Evolutionary conservation across 2,888 invertebrate species (phyloP), one percentile per base, ranked within the genome.

Genomic region (Zaprionus bogoriensis): DNA sequence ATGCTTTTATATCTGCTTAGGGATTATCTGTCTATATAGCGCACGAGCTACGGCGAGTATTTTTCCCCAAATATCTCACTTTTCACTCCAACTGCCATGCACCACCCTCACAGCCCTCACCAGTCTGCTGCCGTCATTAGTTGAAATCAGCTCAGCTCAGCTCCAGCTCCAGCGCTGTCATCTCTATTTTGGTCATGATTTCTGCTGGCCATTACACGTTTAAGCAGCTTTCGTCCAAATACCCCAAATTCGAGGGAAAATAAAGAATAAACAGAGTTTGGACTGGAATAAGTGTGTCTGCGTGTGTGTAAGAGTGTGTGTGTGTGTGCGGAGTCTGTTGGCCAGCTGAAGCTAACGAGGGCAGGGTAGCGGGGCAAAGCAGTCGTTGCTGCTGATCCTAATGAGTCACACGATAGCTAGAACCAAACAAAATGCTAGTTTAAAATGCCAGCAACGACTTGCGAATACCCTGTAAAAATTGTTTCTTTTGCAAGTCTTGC

Each of bases 131-230:
- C 22, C 53, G 53, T 63, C 68, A 72, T 74, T 72, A 64, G 74
- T 48, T 30, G 42, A 30, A 22, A 41, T 41, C 51, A 44, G 54
- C 42, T 61, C 19, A 41, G 39, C 54, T 12, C 6, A n/a, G 27
- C 20, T 39, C 14, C 4, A 7, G 38, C 12, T 39, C 22, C 38
- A 27, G 27, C 44, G 17, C 48, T 64, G 82, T 82, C 82, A 67
- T 67, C 76, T 82, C 62, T 65, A 78, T 82, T 78, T 79, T 59
- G 67, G 80, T 73, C 77, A 73, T 80, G 80, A 69, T 72, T 79
- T 66, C 59, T 58, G 79, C 48, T 58, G 47, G 64, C 79, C 75
- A 75, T 82, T 67, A 67, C 75, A 64, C 64, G 60, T 68, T 63
- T 74, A 67, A 72, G 71, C 74, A 53, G 63, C 59, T 63, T 42